Evolutionary conservation across 2,797 vertebrate species (phyloP), one percentile per base, ranked within the genome.

Genomic region (Leptodactylus fallax): DNA sequence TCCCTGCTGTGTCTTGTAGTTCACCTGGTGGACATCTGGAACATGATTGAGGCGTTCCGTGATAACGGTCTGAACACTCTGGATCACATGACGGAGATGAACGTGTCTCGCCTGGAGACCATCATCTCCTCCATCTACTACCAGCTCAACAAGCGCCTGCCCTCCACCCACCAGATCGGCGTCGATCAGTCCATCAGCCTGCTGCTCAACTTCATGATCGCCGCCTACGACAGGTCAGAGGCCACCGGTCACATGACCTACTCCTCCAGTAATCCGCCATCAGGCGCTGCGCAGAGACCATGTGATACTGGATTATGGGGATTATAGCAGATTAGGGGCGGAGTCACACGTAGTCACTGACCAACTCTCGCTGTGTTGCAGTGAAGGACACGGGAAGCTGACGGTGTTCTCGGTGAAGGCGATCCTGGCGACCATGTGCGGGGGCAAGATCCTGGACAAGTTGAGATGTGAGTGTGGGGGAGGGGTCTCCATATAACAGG

Each of bases 1-100:
- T 60, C 8, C 17, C n/a, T 7, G 56, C 51, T 55, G 6, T 45
- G n/a, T 53, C 51, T 55, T 80, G 1, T 87, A 99, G 98, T 99
- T 91, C 98, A 99, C 90, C 96, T 99, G 17, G 98, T 99, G 87
- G 98, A 99, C 76, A 98, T 99, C 91, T 99, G 98, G 98, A 99
- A 99, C 89, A 98, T 99, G 98, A 99, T 99, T 4, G 98, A 99
- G 95, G 98, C 98, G 89, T 99, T 99, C 93, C 95, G 98, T 78
- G 98, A 99, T 88, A 99, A 98, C n/a, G 98, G 98, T 88, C 97
- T 99, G 92, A 99, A 98, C 93, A 97, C 97, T 0, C 83, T 99
- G 95, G 98, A 99, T 83, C 97, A 97, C 81, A 94, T 92, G 85
- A 95, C 97, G 0, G 98, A 99, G 94, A 96, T 99, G 91, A 99